Evolutionary conservation across 2,888 invertebrate genomes (phyloP), one percentile per base, ranked within the genome.

Genomic region (Ferdinandea cuprea): DNA sequence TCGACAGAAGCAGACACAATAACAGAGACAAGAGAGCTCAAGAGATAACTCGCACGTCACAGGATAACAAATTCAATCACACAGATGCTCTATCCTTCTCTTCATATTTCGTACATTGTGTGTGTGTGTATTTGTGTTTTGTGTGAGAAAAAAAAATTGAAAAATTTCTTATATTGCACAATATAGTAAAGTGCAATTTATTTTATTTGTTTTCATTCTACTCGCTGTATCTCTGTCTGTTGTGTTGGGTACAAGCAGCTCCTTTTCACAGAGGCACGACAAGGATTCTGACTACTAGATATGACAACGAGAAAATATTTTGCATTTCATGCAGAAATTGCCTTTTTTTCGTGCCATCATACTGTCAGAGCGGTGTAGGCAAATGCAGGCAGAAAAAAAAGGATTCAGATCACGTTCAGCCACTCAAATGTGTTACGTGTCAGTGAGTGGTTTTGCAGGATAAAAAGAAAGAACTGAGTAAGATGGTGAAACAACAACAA

Each of bases 341-440:
- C 52, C 11, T 25, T 21, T 50, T 52, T 21, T 58, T 58, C n/a
- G n/a, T n/a, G n/a, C n/a, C n/a, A n/a, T n/a, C n/a, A n/a, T n/a
- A n/a, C n/a, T n/a, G n/a, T 32, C 19, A 25, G 32, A n/a, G 15
- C 32, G 30, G 28, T 37, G 40, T 13, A 52, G 63, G 61, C 56
- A 58, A 50, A 61, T 68, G 71, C 58, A 78, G 35, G 21, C 9
- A 19, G 8, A 50, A 40, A 46, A 40, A 46, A 72, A 73, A 71
- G 83, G 79, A 84, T 79, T 84, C 83, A 58, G 73, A 79, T 78
- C 83, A 84, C 83, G 83, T 84, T 84, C 79, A 84, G 79, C 83
- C 73, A 84, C 83, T 84, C 83, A 84, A 84, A 84, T 84, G 79
- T 84, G 79, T 84, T 84, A 84, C 83, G 83, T 84, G 83, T 79